phyloP scores from a whole-genome alignment of 1,140 invertebrate genomes.

The Polypedilum vanderplanki region DNA sequence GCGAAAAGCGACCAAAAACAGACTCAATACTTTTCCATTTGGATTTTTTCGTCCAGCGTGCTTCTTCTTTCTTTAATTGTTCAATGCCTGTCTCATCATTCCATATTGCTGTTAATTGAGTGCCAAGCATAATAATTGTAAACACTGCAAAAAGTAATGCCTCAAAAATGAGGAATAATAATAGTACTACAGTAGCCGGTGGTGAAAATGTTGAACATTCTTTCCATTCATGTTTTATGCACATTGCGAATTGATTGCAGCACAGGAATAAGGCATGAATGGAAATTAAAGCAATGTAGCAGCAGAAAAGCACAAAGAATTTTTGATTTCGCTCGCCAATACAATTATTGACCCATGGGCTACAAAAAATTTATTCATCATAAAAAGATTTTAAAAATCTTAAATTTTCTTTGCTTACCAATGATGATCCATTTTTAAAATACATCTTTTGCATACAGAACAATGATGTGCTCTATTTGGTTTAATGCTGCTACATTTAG shows the following conservation, averaged over 20 bases:
- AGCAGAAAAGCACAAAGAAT: conserved; percentile 96
- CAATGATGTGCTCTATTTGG: conserved; percentile 98
- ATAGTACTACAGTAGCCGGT: conserved; percentile 88
- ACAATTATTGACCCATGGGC: conserved; percentile 79
- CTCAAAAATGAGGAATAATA: conserved; percentile 95
- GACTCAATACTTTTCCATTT: conserved; percentile 89
- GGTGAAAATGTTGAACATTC: conserved; percentile 89
- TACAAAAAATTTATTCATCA: neutral
- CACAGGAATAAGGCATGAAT: conserved; percentile 87
- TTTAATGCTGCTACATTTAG: conserved; percentile 98
- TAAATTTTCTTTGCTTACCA: conserved; percentile 57
- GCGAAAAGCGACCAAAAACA: conserved; percentile 88
- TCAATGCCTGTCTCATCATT: conserved; percentile 98
- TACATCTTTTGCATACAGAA: conserved; percentile 92
- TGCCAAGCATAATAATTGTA: conserved; percentile 95
- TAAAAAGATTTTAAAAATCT: neutral
- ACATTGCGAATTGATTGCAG: conserved; percentile 89
- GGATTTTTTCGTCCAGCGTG: conserved; percentile 82
- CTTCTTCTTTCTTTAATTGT: conserved; percentile 89
- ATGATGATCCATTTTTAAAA: conserved; percentile 99
- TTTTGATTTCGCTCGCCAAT: conserved; percentile 99
- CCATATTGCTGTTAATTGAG: conserved; percentile 96
- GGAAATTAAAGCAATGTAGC: conserved; percentile 96
- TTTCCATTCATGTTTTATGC: conserved; percentile 90
- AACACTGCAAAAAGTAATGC: conserved; percentile 96